Base-by-base conservation (phyloP, 2,113 vertebrate species). In the Cyprichromis sp. region DNA sequence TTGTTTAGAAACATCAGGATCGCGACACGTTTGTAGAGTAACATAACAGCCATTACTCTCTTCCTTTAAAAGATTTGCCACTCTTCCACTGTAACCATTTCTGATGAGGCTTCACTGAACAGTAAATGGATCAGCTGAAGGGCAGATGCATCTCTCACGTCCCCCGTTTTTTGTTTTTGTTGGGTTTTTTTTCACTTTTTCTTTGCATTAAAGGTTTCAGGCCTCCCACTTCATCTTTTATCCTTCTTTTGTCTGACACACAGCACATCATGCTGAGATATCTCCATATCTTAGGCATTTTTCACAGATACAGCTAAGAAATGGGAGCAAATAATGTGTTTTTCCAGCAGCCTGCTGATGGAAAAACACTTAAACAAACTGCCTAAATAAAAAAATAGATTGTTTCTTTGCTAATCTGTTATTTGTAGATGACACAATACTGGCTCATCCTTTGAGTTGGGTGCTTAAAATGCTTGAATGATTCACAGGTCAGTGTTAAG, bases 21-120 rank as follows among this genome's bases (percentile, higher is more conserved):
- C 0, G 1, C 9, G 9, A 36, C 29, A 1, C 2, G 3, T 63
- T 63, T 1, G 59, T 19, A 0, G 29, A 7, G 59, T 36, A n/a
- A n/a, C 1, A 6, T 63, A 36, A 63, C 31, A 0, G 6, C 19
- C 34, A 66, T 45, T 16, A 16, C 1, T 26, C 38, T 26, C 66
- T 66, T 66, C 17, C 61, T 66, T 63, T 36, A 66, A 36, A 66
- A n/a, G 61, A 6, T 11, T 36, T 12, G 31, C 17, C 61, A 36
- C 61, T 34, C 6, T 16, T 26, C 38, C 66, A 26, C 38, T 7
- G 63, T 2, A 19, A 40, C 36, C 66, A 42, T 71, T 1, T 24
- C 66, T 42, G 3, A 71, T 16, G 21, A 73, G 9, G 40, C 40
- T 73, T 47, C 4, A 29, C 38, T 73, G 4, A 73, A 29, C 4